Conservation (phyloP, 2,113 vertebrate genomes). For the Chionis minor region DNA sequence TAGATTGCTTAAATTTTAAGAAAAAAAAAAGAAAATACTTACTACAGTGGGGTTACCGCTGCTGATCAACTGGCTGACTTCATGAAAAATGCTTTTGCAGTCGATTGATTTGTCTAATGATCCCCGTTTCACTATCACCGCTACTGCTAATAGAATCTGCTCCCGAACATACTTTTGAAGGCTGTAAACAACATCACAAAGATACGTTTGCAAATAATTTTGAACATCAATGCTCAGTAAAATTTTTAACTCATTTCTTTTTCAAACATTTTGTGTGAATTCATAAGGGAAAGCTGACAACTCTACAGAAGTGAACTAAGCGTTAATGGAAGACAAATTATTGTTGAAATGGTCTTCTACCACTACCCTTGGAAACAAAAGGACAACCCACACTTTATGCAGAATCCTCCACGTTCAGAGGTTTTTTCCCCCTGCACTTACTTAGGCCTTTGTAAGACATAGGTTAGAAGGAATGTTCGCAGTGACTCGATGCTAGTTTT, state of each 20-base stretch:
- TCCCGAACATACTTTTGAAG: slow-evolving; percentile 98
- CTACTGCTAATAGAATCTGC: slow-evolving; percentile 96
- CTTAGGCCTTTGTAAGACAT: slow-evolving; percentile 98
- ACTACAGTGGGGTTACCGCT: slow-evolving; percentile 96
- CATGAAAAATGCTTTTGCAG: slow-evolving; percentile 97
- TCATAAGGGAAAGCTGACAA: not conserved
- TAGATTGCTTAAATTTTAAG: not conserved
- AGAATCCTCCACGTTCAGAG: not conserved
- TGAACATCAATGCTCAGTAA: not conserved
- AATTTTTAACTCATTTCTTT: not conserved
- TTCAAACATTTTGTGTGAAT: not conserved
- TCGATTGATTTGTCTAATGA: slow-evolving; percentile 95
- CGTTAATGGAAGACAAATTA: not conserved
- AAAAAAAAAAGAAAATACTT: slow-evolving; percentile 57
- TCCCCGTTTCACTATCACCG: slow-evolving; percentile 96
- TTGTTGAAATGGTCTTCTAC: not conserved
- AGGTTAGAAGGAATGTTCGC: slow-evolving; percentile 95
- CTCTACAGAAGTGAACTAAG: not conserved
- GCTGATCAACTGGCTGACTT: slow-evolving; percentile 97
- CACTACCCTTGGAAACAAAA: not conserved
- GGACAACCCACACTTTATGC: not conserved
- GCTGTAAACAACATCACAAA: slow-evolving; percentile 76
- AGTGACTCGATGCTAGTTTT: slow-evolving; percentile 96
- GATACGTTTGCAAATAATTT: not conserved
- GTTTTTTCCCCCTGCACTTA: slow-evolving; percentile 69